Evolutionary conservation across 2,797 vertebrate genomes (phyloP).

Genomic region (Alectoris magna): DNA sequence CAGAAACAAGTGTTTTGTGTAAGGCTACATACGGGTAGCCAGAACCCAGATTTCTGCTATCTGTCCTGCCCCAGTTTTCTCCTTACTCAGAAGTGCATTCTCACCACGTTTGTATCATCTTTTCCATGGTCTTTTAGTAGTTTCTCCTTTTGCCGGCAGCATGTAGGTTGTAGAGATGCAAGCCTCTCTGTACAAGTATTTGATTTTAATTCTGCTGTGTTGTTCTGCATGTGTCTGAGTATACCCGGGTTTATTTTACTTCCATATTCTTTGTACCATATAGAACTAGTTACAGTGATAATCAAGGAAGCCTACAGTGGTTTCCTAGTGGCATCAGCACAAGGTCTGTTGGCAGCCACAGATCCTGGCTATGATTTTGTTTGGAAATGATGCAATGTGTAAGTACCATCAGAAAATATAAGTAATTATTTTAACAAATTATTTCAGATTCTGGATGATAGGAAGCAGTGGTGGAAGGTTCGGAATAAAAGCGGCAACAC

Average conservation of each 20-base stretch:
- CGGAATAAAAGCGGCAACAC: conserved; percentile 83
- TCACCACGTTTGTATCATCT: neutral
- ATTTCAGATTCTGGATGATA: conserved; percentile 92
- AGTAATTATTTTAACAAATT: neutral
- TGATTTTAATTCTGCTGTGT: neutral
- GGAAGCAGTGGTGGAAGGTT: conserved; percentile 99
- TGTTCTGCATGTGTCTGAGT: neutral
- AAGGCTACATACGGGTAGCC: neutral
- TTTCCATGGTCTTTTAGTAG: neutral
- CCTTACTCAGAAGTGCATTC: neutral
- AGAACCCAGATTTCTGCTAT: neutral
- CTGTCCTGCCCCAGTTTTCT: neutral
- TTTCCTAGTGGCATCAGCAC: neutral
- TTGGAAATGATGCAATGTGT: neutral
- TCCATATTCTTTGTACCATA: neutral
- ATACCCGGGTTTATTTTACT: neutral
- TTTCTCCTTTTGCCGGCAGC: neutral
- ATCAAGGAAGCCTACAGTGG: neutral
- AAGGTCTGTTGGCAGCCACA: neutral
- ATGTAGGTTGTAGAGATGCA: neutral
- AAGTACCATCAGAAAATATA: neutral
- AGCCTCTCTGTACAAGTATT: neutral
- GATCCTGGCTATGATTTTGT: neutral
- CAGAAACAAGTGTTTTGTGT: neutral
- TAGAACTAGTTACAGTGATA: neutral